These are phyloP conservation scores for Pterocles burchelli DNA, from an alignment of 2,113 vertebrate genomes.

Conservation along the genomic window DNA sequence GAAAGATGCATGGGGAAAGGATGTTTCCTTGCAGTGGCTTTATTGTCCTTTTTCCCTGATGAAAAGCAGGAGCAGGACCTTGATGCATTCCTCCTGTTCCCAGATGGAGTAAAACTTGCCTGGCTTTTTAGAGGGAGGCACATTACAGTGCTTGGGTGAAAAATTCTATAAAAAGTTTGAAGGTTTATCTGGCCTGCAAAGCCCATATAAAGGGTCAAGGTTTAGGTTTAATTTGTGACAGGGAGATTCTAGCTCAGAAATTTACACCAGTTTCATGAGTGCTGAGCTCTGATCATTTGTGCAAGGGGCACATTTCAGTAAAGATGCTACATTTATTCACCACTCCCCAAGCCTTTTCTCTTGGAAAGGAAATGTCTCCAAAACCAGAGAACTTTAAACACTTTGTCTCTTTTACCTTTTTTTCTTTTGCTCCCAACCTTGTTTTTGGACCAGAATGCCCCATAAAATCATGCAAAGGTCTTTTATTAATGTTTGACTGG, in stretches of 20 bases:
- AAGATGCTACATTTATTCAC: neutral
- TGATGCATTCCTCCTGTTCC: neutral
- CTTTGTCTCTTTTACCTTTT: neutral
- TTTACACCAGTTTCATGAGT: neutral
- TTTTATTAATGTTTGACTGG: conserved; percentile 58
- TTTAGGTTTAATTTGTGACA: neutral
- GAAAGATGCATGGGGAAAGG: neutral
- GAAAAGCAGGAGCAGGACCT: neutral
- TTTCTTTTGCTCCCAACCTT: neutral
- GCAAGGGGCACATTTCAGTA: neutral
- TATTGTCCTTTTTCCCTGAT: neutral
- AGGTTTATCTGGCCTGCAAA: neutral
- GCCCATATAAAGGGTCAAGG: neutral
- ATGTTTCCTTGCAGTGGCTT: neutral
- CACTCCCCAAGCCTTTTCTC: neutral
- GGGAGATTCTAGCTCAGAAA: neutral
- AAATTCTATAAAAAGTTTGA: neutral
- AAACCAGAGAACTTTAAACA: neutral
- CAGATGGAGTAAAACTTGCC: neutral
- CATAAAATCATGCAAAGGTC: neutral
- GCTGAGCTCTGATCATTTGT: neutral
- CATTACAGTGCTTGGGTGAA: neutral
- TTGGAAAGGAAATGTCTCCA: neutral
- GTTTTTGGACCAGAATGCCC: neutral
- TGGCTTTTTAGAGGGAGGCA: neutral